These are phyloP conservation scores for Chelonoidis abingdonii DNA, from an alignment of 2,113 vertebrate species.

Conservation along the genomic window DNA sequence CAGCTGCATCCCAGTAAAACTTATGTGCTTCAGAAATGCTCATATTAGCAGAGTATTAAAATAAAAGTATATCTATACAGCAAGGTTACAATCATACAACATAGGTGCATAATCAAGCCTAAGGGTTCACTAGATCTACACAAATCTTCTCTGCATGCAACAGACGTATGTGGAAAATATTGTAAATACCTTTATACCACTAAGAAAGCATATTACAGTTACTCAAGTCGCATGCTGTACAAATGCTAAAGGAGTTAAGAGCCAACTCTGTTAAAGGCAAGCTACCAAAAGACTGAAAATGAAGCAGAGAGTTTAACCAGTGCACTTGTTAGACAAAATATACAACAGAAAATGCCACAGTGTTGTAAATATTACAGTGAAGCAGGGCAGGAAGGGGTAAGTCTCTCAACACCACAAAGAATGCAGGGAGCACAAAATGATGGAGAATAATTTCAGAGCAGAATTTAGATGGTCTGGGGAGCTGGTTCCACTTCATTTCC, in stretches of 20 bases:
- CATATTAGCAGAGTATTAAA: neutral
- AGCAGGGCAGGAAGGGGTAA: fast-evolving
- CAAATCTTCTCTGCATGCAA: neutral
- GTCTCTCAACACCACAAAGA: neutral
- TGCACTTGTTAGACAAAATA: fast-evolving
- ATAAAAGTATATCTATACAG: neutral
- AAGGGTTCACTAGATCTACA: neutral
- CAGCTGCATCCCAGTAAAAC: neutral
- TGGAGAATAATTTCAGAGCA: neutral
- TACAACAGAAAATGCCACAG: neutral
- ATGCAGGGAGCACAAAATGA: fast-evolving
- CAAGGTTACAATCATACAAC: neutral
- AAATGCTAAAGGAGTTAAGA: neutral
- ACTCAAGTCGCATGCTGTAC: neutral
- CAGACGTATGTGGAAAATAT: neutral
- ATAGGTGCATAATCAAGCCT: neutral
- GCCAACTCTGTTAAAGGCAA: fast-evolving
- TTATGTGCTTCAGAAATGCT: fast-evolving
- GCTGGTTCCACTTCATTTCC: neutral
- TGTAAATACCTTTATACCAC: neutral
- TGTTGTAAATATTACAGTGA: neutral
- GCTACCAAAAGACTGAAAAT: fast-evolving
- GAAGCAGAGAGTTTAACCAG: neutral
- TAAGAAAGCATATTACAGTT: neutral
- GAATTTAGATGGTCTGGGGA: neutral